Evolutionary conservation across 1,140 invertebrate species (phyloP), one percentile per base, ranked within the genome.

Genomic region (Drosophila parvula): DNA sequence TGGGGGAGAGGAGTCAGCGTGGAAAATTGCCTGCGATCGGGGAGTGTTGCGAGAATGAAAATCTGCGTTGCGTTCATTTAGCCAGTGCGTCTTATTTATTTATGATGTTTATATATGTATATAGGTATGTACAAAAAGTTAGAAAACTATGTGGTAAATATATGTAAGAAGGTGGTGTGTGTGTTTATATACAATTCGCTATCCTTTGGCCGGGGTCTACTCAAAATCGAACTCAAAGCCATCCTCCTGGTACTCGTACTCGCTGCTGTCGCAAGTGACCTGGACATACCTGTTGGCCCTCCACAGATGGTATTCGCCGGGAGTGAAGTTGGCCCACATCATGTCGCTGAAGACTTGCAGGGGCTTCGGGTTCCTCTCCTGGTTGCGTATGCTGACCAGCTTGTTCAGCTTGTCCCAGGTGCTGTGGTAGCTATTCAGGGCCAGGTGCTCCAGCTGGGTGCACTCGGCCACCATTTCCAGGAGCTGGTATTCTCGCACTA

Each of bases 221-320:
- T 67, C 76, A 47, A 83, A 83, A 38, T 83, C 81, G 27, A 89
- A 75, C 53, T 89, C 84, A 11, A 89, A 89, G 38, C 84, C 84
- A n/a, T 84, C 85, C 28, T 89, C 84, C 55, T 89, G 84, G 44
- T 75, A 89, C 4, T 84, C 78, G 22, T 69, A 89, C 14, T 81
- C 84, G 57, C 16, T 50, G 62, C 34, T 63, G 16, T 89, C 78
- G 44, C 85, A 84, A 51, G 85, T 89, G 16, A 84, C 81, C 43
- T 89, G 80, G 7, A 89, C 70, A n/a, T 81, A 70, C 7, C 68
- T 60, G 48, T 89, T 62, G 51, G 5, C n/a, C 8, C 30, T 27
- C 84, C 84, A 89, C 10, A 78, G 27, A 3, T 75, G n/a, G 10
- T 67, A 81, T 3, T 89, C 85, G 3, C 32, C 9, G 56, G 80